Percentiles rank a stretch among this genome's conserved stretches.
Conservation (phyloP, 2,888 invertebrate species). For the Suillia variegata region DNA sequence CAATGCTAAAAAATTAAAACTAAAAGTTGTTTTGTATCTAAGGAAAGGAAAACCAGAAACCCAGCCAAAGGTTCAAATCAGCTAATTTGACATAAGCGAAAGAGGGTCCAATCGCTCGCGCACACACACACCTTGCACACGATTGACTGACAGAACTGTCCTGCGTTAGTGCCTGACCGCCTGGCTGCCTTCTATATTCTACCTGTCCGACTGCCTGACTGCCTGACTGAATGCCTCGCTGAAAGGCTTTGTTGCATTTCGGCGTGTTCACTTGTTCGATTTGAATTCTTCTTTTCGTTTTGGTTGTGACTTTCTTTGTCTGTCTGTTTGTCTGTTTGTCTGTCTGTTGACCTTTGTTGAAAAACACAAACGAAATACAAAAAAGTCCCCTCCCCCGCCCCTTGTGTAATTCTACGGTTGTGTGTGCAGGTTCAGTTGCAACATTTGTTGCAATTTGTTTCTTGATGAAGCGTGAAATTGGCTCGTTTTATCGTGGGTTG, state of each 20-base stretch:
- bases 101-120: neutral
- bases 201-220: constrained; percentile 14
- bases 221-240: neutral
- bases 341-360: neutral
- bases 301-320: constrained; percentile 35
- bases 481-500: constrained; percentile 34
- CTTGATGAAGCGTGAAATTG: constrained; percentile 59
- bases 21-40: no score
- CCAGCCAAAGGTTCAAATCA: constrained; percentile 3
- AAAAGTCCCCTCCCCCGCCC: no score
- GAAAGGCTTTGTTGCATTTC: neutral
- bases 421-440: constrained; percentile 22
- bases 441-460: constrained; percentile 46
- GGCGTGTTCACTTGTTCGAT: neutral
- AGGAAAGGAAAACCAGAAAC: neutral
- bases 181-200: no score
- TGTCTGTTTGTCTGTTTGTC: neutral
- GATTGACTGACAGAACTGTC: constrained; percentile 42
- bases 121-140: constrained; percentile 47
- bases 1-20: constrained; percentile 23
- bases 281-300: constrained; percentile 19
- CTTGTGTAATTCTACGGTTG: no score
- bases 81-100: neutral
- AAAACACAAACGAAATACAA: no score
- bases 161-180: neutral